These are phyloP conservation scores for Odontomachus brunneus DNA, from an alignment of 1,140 invertebrate genomes.

Conservation along the genomic window DNA sequence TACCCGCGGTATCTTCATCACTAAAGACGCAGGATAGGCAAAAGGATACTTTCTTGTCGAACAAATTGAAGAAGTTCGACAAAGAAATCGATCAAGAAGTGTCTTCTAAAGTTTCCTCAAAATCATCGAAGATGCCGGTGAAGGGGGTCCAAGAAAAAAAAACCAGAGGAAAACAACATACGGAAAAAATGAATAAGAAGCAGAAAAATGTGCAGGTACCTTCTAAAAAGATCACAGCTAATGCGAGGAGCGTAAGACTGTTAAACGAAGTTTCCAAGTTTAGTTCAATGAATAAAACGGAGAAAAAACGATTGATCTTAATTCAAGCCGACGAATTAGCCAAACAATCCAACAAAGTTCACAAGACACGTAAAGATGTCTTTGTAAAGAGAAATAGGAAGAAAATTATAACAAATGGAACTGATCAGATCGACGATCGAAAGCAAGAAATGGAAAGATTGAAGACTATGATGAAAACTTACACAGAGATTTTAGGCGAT, in stretches of 20 bases:
- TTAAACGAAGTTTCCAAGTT: neutral
- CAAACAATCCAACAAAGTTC: neutral
- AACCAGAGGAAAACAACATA: neutral
- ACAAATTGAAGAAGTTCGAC: neutral
- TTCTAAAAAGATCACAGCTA: neutral
- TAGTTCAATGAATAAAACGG: neutral
- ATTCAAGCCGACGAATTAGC: neutral
- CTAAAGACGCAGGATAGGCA: neutral
- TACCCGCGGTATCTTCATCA: neutral
- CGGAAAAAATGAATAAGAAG: neutral
- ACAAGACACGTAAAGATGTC: neutral
- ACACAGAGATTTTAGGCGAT: neutral
- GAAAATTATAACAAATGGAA: neutral
- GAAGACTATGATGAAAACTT: conserved; percentile 55
- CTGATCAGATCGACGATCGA: neutral
- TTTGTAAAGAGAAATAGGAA: neutral
- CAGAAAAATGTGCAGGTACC: neutral
- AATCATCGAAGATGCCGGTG: neutral
- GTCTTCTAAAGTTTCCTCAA: neutral
- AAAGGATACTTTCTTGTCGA: neutral
- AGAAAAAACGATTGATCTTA: neutral
- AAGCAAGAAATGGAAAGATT: conserved; percentile 44
- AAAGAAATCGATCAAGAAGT: neutral
- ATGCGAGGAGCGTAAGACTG: neutral
- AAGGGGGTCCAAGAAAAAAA: neutral